phyloP scores from a whole-genome alignment of 92 coral and sea anemone species.

The Muricea muricata region DNA sequence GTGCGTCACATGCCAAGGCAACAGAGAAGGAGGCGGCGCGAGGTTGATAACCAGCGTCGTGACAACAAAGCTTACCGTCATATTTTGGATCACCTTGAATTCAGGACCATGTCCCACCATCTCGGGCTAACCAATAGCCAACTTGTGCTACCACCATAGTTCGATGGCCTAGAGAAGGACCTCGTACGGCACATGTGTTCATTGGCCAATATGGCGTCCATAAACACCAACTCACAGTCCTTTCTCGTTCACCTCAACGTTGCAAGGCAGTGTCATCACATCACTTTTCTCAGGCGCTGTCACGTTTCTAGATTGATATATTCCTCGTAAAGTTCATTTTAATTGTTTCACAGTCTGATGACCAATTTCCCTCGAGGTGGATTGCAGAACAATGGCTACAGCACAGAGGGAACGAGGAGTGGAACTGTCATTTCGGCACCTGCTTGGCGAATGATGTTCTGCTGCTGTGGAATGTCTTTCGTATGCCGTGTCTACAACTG shows the following conservation, averaged over 20 bases:
- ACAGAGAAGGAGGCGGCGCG: background rate
- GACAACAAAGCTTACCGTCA: background rate
- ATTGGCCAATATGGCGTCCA: background rate
- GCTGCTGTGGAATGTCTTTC: background rate
- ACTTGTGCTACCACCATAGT: background rate
- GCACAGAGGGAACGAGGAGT: background rate
- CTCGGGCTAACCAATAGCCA: background rate
- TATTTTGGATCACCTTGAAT: background rate
- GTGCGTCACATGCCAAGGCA: too few species aligned
- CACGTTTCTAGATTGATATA: too few species aligned
- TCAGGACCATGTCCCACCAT: too few species aligned
- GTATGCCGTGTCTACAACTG: background rate
- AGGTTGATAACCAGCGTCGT: too few species aligned
- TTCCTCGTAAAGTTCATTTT: too few species aligned
- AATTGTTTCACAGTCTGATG: too few species aligned
- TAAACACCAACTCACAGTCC: background rate
- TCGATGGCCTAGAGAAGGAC: background rate
- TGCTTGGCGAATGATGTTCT: background rate
- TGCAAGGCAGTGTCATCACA: background rate
- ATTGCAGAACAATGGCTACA: background rate
- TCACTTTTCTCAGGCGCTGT: background rate
- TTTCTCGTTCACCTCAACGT: background rate
- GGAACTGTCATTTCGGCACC: background rate
- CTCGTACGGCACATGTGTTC: background rate
- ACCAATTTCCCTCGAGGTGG: too few species aligned